Conservation (phyloP, 2,113 vertebrate species). For the Rissa tridactyla region DNA sequence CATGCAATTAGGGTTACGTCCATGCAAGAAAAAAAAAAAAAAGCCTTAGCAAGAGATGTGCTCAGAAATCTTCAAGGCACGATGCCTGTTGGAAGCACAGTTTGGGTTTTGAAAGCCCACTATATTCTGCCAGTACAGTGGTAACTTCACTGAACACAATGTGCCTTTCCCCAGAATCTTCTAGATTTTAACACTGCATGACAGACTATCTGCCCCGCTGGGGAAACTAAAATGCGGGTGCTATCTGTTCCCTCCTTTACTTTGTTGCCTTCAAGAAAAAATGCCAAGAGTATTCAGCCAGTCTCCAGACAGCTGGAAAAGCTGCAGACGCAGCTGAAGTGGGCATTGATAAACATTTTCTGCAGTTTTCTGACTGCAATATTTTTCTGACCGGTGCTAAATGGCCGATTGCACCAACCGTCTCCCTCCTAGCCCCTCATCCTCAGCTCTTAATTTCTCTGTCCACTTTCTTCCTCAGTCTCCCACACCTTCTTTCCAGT, state of each 20-base stretch:
- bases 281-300: conserved; percentile 8
- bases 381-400: not conserved
- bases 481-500: not conserved
- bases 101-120: not conserved
- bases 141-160: not conserved
- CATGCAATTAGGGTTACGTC: too few species aligned
- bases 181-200: not conserved
- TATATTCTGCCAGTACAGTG: not conserved
- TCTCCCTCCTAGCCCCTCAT: not conserved
- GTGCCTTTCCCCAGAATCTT: not conserved
- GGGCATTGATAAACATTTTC: conserved; percentile 34
- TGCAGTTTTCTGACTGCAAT: not conserved
- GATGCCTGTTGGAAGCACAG: not conserved
- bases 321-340: conserved; percentile 35
- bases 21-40: not conserved
- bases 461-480: not conserved
- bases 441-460: not conserved
- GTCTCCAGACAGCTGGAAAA: conserved; percentile 40
- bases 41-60: not conserved
- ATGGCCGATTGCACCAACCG: not conserved
- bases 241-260: not conserved
- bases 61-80: not conserved
- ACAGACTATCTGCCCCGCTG: not conserved
- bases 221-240: not conserved
- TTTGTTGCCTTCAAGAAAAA: conserved; percentile 21